These are phyloP conservation scores for Drosophila aldrichi DNA, from an alignment of 2,888 invertebrate genomes.

Conservation along the genomic window DNA sequence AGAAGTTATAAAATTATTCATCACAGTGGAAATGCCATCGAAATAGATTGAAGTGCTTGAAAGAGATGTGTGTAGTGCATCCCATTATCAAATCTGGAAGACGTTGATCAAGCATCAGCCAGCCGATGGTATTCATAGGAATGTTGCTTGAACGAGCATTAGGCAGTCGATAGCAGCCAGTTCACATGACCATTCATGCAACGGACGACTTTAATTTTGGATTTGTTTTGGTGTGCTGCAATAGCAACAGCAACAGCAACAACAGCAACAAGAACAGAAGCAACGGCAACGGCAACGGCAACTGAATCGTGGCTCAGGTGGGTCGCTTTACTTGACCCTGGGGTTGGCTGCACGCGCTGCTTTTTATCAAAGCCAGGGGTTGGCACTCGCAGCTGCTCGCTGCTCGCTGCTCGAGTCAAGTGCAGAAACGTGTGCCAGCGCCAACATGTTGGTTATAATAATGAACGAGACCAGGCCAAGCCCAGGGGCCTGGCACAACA, in stretches of 20 bases:
- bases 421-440: conserved; percentile 77
- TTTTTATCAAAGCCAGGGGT: conserved; percentile 70
- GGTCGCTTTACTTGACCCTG: conserved; percentile 72
- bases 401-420: conserved; percentile 76
- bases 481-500: conserved; percentile 12
- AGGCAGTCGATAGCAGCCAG: background rate
- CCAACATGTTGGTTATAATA: conserved; percentile 61
- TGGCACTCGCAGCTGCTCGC: conserved; percentile 53
- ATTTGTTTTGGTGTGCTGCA: conserved; percentile 35
- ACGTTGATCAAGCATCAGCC: background rate
- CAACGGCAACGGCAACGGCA: background rate
- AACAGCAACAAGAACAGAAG: conserved; percentile 3
- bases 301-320: conserved; percentile 57
- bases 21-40: too few relatives aligned
- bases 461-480: conserved; percentile 24
- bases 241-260: conserved; percentile 4
- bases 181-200: background rate
- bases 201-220: conserved; percentile 70
- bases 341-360: conserved; percentile 56
- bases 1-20: background rate
- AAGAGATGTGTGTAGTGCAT: background rate
- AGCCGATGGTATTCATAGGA: background rate
- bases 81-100: background rate
- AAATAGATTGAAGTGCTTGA: background rate
- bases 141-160: background rate